A percentile compares a stretch with the other conserved stretches of the same genome.
Conservation (phyloP, 2,797 vertebrate genomes). For the Neosilurus hyrtlii region DNA sequence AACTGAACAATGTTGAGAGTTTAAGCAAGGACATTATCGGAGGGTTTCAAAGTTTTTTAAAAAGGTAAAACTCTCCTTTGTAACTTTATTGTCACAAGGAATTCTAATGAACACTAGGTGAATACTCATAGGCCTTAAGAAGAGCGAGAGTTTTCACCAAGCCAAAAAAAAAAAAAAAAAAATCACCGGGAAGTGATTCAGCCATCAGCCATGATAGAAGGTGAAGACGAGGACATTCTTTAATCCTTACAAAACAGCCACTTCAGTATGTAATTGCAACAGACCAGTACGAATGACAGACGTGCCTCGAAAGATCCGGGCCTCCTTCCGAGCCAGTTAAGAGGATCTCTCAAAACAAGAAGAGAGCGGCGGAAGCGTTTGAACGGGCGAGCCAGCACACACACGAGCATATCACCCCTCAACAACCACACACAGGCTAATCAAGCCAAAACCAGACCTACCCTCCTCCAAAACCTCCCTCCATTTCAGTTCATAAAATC, state of each 20-base stretch:
- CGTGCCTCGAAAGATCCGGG: slow-evolving; percentile 48
- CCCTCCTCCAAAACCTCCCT: slow-evolving; percentile 48
- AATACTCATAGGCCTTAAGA: neutral
- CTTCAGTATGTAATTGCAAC: slow-evolving; percentile 52
- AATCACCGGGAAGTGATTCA: slow-evolving; percentile 41
- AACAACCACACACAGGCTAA: neutral
- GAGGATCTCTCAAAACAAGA: slow-evolving; percentile 54
- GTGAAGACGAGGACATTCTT: slow-evolving; percentile 53
- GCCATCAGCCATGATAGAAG: slow-evolving; percentile 40
- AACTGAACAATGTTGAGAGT: neutral
- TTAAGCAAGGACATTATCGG: neutral
- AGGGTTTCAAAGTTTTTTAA: neutral
- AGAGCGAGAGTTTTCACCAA: slow-evolving; percentile 44
- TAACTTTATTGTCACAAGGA: neutral
- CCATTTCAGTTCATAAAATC: slow-evolving; percentile 58
- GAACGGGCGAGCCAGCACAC: slow-evolving; percentile 34
- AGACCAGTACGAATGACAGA: slow-evolving; percentile 55
- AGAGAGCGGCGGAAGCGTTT: slow-evolving; percentile 31
- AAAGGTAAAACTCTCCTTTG: neutral
- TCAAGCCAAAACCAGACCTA: slow-evolving; percentile 45
- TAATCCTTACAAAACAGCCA: slow-evolving; percentile 54
- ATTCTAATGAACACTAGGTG: neutral
- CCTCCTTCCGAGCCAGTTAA: slow-evolving; percentile 51
- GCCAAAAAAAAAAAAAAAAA: slow-evolving; percentile 14
- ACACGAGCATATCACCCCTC: neutral